Percentiles rank a stretch among this genome's conserved stretches.
Conservation (phyloP, 2,888 invertebrate genomes). For the Hirtodrosophila duncani region DNA sequence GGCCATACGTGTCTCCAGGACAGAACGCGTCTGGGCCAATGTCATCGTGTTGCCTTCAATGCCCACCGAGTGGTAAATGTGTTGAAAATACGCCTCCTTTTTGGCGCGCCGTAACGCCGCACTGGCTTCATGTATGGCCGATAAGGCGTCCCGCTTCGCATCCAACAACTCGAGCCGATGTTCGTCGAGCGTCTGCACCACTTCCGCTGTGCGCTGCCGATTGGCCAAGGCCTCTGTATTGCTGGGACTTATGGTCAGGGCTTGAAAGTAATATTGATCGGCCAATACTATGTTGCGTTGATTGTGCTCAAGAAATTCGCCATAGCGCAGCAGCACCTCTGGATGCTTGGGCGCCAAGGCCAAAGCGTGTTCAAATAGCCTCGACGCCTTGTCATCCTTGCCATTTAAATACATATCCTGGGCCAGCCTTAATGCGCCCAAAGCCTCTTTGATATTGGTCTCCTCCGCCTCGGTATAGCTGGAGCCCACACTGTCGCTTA, state of each 20-base stretch:
- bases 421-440: slow-evolving; percentile 90
- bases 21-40: slow-evolving; percentile 91
- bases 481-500: slow-evolving; percentile 47
- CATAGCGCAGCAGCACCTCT: slow-evolving; percentile 93
- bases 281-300: slow-evolving; percentile 91
- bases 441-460: slow-evolving; percentile 82
- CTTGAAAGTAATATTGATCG: slow-evolving; percentile 92
- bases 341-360: slow-evolving; percentile 94
- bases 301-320: slow-evolving; percentile 93
- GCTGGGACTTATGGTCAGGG: slow-evolving; percentile 89
- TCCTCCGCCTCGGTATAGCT: slow-evolving; percentile 50
- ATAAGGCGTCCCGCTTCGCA: slow-evolving; percentile 88
- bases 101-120: slow-evolving; percentile 91
- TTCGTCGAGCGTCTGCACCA: slow-evolving; percentile 93
- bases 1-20: slow-evolving; percentile 93
- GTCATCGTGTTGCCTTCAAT: slow-evolving; percentile 99
- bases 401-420: slow-evolving; percentile 89
- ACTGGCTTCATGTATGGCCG: slow-evolving; percentile 88
- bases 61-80: slow-evolving; percentile 97
- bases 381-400: slow-evolving; percentile 90
- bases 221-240: slow-evolving; percentile 89
- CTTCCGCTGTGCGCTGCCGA: slow-evolving; percentile 89
- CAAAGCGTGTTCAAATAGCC: slow-evolving; percentile 93
- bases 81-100: slow-evolving; percentile 96
- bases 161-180: slow-evolving; percentile 82